Conservation (phyloP, 2,113 vertebrate species). For the Crotophaga sulcirostris region DNA sequence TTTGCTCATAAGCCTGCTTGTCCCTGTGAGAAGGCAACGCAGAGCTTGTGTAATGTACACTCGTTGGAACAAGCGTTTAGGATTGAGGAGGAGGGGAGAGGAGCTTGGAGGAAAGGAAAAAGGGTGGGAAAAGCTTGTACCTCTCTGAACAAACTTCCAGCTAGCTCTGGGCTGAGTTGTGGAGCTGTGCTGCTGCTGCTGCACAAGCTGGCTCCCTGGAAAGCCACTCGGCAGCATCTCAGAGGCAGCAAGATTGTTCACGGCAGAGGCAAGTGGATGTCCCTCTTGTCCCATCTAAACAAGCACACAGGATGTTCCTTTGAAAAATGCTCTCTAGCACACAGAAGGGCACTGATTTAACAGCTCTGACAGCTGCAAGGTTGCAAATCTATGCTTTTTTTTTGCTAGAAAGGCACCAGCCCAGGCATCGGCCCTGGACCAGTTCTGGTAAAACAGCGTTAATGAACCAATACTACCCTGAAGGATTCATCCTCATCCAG, state of each 20-base stretch:
- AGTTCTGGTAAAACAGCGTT: neutral
- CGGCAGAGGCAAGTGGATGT: rapidly evolving
- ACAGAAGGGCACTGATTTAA: rapidly evolving
- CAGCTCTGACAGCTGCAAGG: neutral
- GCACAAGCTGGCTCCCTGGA: neutral
- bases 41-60: neutral
- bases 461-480: rapidly evolving
- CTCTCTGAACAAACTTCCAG: neutral
- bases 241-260: rapidly evolving
- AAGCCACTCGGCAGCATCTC: neutral
- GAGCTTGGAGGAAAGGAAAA: neutral
- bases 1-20: neutral
- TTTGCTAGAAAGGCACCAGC: neutral
- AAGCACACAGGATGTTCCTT: neutral
- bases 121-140: neutral
- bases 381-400: too few species aligned
- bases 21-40: neutral
- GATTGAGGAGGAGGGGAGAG: neutral
- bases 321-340: neutral
- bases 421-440: neutral
- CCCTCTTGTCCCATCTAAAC: rapidly evolving
- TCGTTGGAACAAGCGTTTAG: rapidly evolving
- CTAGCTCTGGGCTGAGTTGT: neutral
- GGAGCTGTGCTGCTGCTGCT: too few species aligned
- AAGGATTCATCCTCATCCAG: neutral